Evolutionary conservation across 2,888 invertebrate species (phyloP), one percentile per base, ranked within the genome.

Genomic region (Mimas tiliae): DNA sequence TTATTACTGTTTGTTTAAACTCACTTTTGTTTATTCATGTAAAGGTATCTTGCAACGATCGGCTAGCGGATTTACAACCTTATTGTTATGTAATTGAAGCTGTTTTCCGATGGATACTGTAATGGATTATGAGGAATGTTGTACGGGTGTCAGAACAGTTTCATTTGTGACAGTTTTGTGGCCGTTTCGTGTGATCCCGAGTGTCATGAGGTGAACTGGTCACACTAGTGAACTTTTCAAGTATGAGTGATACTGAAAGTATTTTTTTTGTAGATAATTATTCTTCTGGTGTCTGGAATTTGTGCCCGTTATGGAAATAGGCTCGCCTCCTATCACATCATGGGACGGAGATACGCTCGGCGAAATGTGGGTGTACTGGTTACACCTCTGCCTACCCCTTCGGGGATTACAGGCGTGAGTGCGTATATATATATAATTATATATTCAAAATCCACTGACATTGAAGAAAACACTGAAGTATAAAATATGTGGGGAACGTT

Each of bases 141-240:
- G 33, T 34, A 53, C 52, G 53, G 33, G 14, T 53, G 58, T 58
- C 42, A 42, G 38, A 58, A 58, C 58, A 12, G 58, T 58, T 58
- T 42, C 16, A 55, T 55, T 55, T 16, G 58, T 58, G 42, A 58
- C 55, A 55, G 55, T 38, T 19, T 58, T 58, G 42, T 58, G 42
- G 38, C 19, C 38, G 12, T 58, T 42, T 42, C 42, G 42, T 19
- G 58, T 53, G 33, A 34, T 53, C 34, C 14, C 52, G 27, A 27
- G 21, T 38, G 55, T 38, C 55, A 58, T 58, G 38, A 42, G 58
- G 42, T 12, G 52, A 52, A 27, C 55, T 38, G 55, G 34, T 55
- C 38, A 55, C 34, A 38, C 34, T 16, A 34, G 55, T 38, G 2
- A 16, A 8, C 11, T 38, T 4, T 55, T 38, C 16, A 38, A 55